phyloP scores from a whole-genome alignment of 2,888 invertebrate species.

The Electrophaes corylata region DNA sequence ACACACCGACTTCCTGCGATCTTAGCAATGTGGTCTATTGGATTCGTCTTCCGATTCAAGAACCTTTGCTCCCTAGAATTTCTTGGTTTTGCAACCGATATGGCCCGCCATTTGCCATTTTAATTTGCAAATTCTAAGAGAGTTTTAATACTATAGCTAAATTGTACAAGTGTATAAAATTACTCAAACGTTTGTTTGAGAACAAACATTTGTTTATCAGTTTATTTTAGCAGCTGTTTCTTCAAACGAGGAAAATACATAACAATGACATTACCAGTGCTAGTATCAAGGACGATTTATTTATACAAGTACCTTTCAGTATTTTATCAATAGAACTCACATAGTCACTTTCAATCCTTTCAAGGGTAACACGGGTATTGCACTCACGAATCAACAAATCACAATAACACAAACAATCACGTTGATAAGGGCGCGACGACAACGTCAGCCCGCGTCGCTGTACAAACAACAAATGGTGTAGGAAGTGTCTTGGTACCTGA shows the following conservation, averaged over 20 bases:
- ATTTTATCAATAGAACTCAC: constrained; percentile 31
- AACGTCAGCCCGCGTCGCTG: constrained; percentile 58
- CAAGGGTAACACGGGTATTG: constrained; percentile 37
- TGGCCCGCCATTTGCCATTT: no score
- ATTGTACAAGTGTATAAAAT: neutral
- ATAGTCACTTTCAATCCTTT: constrained; percentile 34
- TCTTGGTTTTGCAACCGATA: no score
- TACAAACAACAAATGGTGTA: constrained; percentile 66
- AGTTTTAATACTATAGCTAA: no score
- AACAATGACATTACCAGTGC: neutral
- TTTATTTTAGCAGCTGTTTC: constrained; percentile 6
- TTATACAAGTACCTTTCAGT: constrained; percentile 8
- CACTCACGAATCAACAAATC: constrained; percentile 33
- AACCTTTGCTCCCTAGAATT: no score
- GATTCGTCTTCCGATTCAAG: no score
- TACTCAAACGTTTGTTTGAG: constrained; percentile 1
- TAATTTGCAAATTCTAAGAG: no score
- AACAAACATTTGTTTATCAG: constrained; percentile 8
- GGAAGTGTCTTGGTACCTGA: constrained; percentile 68
- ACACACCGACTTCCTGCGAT: no score
- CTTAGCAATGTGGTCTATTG: no score
- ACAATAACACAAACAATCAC: constrained; percentile 26
- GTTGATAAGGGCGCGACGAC: constrained; percentile 36
- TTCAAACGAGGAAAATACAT: constrained; percentile 18
- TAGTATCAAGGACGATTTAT: constrained; percentile 14